Evolutionary conservation across 1,140 invertebrate genomes (phyloP), one percentile per base, ranked within the genome.

Genomic region (Ceratina japonica): DNA sequence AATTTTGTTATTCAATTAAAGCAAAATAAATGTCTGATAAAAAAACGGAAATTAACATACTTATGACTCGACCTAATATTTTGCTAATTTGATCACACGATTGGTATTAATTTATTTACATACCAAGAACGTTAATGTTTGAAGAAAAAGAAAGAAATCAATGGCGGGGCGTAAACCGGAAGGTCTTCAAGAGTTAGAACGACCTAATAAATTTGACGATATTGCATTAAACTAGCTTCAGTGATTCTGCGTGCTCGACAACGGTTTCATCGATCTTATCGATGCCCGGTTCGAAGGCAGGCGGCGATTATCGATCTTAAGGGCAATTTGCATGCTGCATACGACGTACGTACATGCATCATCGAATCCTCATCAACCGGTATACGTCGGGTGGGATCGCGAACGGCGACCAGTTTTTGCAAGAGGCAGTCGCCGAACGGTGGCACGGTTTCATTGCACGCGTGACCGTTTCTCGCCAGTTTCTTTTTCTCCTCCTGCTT

Each of bases 341-440:
- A 37, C 58, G 59, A 24, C 66, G 65, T 69, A 58, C 76, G 65
- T 69, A 58, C 76, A 75, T 58, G 71, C 81, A 75, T 75, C 81
- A 75, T 84, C 82, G 80, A 58, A 78, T 74, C 70, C 75, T 73
- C 82, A 37, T 83, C 77, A 56, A 49, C 22, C 18, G 7, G 24
- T 20, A 27, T 20, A 18, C 63, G 58, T 18, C n/a, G 3, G 56
- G 13, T 22, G 8, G 54, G 20, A 24, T 56, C 31, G 74, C 54
- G 56, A 37, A 77, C 56, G 44, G 51, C 75, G 70, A 66, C 82
- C 81, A 83, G 81, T 84, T 84, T 82, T 84, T 84, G 74, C 68
- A 24, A 51, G 16, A 22, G n/a, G 12, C 44, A 65, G 54, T 20
- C 69, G 62, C 61, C 80, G 24, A 44, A 56, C 78, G 73, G 69